These are phyloP conservation scores for Nemotelus nigrinus DNA, from an alignment of 2,888 invertebrate species.

Conservation along the genomic window DNA sequence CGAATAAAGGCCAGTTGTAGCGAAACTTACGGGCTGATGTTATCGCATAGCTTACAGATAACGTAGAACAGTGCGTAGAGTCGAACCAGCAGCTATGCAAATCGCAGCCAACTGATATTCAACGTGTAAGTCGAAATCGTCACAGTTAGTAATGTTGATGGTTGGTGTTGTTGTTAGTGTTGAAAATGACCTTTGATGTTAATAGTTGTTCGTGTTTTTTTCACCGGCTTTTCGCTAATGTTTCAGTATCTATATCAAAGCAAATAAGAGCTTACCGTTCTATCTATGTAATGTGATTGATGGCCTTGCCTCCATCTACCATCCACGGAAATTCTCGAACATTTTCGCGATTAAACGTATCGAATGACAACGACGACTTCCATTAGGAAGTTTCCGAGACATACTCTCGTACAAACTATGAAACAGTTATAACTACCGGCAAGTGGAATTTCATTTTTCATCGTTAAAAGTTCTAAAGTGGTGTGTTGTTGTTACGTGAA, in stretches of 20 bases:
- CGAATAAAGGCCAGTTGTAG: too few relatives aligned
- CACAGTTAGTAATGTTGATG: not conserved
- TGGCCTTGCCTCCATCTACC: not conserved
- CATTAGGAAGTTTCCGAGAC: not conserved
- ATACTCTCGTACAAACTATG: not conserved
- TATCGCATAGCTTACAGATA: too few relatives aligned
- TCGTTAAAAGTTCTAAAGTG: conserved; percentile 11
- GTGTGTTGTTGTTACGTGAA: not conserved
- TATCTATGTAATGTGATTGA: not conserved
- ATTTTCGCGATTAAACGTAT: not conserved
- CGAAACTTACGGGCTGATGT: too few relatives aligned
- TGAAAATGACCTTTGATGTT: conserved; percentile 30
- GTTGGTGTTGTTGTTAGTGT: not conserved
- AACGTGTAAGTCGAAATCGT: not conserved
- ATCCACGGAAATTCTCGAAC: not conserved
- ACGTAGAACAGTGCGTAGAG: not conserved
- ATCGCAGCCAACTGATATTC: not conserved
- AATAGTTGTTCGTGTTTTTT: not conserved
- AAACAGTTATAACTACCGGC: not conserved
- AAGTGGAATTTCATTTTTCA: conserved; percentile 33
- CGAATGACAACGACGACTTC: not conserved
- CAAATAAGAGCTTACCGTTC: not conserved
- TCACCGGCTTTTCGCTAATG: not conserved
- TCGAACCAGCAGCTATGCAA: conserved; percentile 6
- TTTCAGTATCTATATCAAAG: conserved; percentile 2